These are phyloP conservation scores for Acanthaster planci DNA, from an alignment of 35 echinoderm and acorn worm species.

Conservation along the genomic window DNA sequence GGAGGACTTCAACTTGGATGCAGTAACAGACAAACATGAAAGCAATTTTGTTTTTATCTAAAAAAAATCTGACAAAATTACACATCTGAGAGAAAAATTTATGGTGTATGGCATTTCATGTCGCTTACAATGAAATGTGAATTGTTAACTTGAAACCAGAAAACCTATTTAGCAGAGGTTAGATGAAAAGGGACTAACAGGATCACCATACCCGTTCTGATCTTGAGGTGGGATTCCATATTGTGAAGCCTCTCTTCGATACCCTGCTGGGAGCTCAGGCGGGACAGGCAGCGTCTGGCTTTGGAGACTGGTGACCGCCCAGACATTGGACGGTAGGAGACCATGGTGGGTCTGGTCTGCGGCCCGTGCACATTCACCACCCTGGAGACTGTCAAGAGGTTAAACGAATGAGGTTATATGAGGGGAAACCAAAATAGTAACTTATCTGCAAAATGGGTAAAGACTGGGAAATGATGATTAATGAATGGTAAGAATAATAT, in stretches of 20 bases:
- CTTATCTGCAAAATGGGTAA: too few species aligned
- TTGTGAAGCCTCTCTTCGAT: conserved; percentile 88
- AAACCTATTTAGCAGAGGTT: not conserved
- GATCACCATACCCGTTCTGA: conserved; percentile 50
- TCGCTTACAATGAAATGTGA: not conserved
- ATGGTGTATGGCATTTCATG: not conserved
- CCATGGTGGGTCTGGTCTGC: conserved; percentile 82
- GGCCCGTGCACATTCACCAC: conserved; percentile 80
- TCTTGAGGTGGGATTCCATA: conserved; percentile 83
- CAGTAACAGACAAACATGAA: too few species aligned
- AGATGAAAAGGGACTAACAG: not conserved
- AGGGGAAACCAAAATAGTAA: too few species aligned
- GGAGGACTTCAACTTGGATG: too few species aligned
- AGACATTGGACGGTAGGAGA: not conserved
- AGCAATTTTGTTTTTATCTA: too few species aligned
- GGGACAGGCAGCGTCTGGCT: not conserved
- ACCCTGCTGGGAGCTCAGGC: not conserved
- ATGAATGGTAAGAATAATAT: too few species aligned
- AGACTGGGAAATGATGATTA: too few species aligned
- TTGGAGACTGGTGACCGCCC: not conserved
- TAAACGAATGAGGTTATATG: too few species aligned
- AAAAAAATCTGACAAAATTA: not conserved
- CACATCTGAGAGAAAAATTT: not conserved
- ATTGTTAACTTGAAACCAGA: not conserved
- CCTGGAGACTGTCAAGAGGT: conserved; percentile 65